Percentiles rank a stretch among this genome's conserved stretches.
Conservation (phyloP, 2,113 vertebrate species). For the Coregonus clupeaformis region DNA sequence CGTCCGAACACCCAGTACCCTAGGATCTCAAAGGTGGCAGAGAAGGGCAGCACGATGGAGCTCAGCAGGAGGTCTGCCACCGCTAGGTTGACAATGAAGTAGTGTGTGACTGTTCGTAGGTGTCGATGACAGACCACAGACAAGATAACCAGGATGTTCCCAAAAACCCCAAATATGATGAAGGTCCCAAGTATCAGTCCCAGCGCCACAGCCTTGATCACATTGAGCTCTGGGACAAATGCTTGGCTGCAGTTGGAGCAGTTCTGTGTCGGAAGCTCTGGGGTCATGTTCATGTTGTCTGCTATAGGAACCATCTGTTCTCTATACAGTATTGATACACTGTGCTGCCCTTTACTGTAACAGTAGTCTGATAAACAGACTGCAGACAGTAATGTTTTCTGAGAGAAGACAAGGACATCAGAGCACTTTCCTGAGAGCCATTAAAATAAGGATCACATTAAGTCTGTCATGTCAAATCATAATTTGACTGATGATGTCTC, state of each 20-base stretch:
- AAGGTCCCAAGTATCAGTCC: conserved; percentile 86
- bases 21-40: conserved; percentile 90
- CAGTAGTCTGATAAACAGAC: conserved; percentile 16
- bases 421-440: conserved; percentile 50
- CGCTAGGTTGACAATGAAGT: conserved; percentile 93
- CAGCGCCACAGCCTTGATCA: conserved; percentile 84
- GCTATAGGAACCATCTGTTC: conserved; percentile 76
- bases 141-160: conserved; percentile 95
- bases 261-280: conserved; percentile 70
- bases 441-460: conserved; percentile 62
- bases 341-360: conserved; percentile 28
- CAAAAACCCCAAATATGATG: conserved; percentile 89
- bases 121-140: conserved; percentile 90
- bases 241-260: conserved; percentile 88
- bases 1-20: conserved; percentile 94
- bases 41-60: conserved; percentile 92
- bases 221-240: conserved; percentile 69
- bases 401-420: conserved; percentile 34
- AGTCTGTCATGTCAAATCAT: conserved; percentile 54
- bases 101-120: conserved; percentile 90
- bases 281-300: conserved; percentile 70
- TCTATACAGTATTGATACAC: conserved; percentile 15
- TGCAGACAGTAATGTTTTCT: conserved; percentile 22
- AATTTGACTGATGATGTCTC: conserved; percentile 55
- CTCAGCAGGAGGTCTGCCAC: conserved; percentile 92